A percentile compares a stretch with the other conserved stretches of the same genome.
Conservation (phyloP, 2,797 vertebrate genomes). For the Dendrocincla fuliginosa region DNA sequence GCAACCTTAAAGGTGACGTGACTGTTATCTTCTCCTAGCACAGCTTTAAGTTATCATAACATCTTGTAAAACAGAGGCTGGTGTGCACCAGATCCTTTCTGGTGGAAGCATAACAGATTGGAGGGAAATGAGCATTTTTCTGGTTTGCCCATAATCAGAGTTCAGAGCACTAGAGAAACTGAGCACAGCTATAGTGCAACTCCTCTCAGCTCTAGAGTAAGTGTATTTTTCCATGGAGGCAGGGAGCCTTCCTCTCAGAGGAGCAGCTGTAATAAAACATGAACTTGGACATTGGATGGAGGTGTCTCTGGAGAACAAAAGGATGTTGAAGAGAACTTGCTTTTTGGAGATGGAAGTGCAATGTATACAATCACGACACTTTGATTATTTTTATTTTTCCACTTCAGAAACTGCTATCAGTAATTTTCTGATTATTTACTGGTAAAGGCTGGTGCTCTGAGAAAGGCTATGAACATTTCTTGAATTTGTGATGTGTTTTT, state of each 20-base stretch:
- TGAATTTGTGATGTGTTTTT: not conserved
- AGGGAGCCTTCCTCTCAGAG: not conserved
- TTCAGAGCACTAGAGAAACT: not conserved
- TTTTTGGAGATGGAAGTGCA: not conserved
- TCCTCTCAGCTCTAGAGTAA: not conserved
- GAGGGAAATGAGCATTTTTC: not conserved
- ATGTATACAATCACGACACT: not conserved
- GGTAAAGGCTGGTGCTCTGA: not conserved
- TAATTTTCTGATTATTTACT: not conserved
- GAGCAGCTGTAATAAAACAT: not conserved
- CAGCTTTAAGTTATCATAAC: not conserved
- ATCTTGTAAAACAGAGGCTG: not conserved
- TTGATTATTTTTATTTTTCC: not conserved
- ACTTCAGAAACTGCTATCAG: not conserved
- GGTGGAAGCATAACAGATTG: not conserved
- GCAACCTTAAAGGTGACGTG: conserved; percentile 89
- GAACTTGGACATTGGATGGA: not conserved
- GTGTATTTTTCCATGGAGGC: not conserved
- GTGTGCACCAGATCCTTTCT: not conserved
- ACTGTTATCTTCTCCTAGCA: not conserved
- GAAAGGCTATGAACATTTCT: not conserved
- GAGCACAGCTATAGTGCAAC: not conserved
- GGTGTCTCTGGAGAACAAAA: not conserved
- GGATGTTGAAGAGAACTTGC: not conserved
- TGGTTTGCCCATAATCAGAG: not conserved